Evolutionary conservation across 2,113 vertebrate genomes (phyloP).

Genomic region (Papio anubis): DNA sequence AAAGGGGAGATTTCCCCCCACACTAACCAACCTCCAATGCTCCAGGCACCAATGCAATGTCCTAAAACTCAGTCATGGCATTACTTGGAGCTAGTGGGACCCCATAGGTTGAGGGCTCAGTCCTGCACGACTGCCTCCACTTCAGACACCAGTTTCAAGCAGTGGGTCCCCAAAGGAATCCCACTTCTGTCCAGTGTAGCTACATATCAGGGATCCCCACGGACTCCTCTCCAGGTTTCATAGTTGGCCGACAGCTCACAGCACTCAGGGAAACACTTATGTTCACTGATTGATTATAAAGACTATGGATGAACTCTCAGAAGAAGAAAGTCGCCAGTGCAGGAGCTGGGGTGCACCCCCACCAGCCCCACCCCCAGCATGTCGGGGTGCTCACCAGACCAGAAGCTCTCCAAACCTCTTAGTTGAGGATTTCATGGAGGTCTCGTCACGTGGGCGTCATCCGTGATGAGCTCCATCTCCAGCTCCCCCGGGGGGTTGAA

Average conservation of each 20-base stretch:
- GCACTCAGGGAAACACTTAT: neutral
- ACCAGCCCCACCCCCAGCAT: neutral
- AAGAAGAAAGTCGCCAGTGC: neutral
- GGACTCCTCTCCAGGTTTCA: neutral
- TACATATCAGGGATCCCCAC: neutral
- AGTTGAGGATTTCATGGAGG: neutral
- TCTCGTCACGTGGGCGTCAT: accelerated
- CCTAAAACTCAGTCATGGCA: too few relatives aligned
- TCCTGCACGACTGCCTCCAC: neutral
- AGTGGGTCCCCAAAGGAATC: too few relatives aligned
- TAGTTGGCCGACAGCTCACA: neutral
- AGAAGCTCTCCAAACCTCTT: neutral
- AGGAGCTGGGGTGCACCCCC: neutral
- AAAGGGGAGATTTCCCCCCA: neutral
- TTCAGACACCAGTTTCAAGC: neutral
- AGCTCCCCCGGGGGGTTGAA: too few relatives aligned
- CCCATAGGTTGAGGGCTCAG: neutral
- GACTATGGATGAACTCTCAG: too few relatives aligned
- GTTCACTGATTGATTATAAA: neutral
- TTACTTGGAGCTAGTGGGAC: neutral
- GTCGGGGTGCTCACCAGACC: neutral
- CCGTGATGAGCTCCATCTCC: neutral
- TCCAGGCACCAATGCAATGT: neutral
- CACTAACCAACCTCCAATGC: neutral
- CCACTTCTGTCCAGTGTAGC: neutral